phyloP scores from a whole-genome alignment of 2,888 invertebrate genomes.

The Drosophila algonquin region DNA sequence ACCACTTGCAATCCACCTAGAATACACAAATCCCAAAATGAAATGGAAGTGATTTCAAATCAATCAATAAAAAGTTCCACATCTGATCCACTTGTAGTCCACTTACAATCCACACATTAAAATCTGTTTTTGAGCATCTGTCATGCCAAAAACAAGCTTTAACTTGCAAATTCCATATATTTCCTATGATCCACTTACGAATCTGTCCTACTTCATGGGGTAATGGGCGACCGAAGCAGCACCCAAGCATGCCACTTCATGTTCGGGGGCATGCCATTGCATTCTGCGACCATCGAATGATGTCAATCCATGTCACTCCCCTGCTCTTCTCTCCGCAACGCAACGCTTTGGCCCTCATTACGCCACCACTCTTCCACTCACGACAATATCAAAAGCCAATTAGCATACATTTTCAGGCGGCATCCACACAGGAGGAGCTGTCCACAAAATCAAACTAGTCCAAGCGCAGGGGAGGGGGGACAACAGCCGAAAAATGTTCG shows the following conservation, averaged over 20 bases:
- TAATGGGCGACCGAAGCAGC: background rate
- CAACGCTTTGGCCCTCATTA: slow-evolving; percentile 8
- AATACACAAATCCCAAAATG: too few species aligned
- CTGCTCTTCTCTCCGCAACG: background rate
- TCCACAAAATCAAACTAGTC: slow-evolving; percentile 67
- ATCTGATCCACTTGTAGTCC: background rate
- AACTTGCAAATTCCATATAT: background rate
- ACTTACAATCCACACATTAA: background rate
- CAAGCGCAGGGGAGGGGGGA: slow-evolving; percentile 4
- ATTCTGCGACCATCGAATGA: slow-evolving; percentile 11
- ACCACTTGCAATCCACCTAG: background rate
- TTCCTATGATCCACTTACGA: background rate
- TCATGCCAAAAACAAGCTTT: background rate
- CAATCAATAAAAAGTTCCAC: background rate
- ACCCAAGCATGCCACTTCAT: slow-evolving; percentile 19
- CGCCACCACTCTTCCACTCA: slow-evolving; percentile 9
- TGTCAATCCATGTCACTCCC: slow-evolving; percentile 15
- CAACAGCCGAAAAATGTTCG: slow-evolving; percentile 60
- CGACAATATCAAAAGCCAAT: slow-evolving; percentile 76
- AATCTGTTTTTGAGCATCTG: background rate
- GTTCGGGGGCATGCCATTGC: background rate
- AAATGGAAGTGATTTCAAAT: background rate
- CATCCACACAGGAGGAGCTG: slow-evolving; percentile 9
- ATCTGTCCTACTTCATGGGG: background rate
- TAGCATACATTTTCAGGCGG: slow-evolving; percentile 72